These are phyloP conservation scores for Xyrauchen texanus DNA, from an alignment of 2,113 vertebrate genomes.

Conservation along the genomic window DNA sequence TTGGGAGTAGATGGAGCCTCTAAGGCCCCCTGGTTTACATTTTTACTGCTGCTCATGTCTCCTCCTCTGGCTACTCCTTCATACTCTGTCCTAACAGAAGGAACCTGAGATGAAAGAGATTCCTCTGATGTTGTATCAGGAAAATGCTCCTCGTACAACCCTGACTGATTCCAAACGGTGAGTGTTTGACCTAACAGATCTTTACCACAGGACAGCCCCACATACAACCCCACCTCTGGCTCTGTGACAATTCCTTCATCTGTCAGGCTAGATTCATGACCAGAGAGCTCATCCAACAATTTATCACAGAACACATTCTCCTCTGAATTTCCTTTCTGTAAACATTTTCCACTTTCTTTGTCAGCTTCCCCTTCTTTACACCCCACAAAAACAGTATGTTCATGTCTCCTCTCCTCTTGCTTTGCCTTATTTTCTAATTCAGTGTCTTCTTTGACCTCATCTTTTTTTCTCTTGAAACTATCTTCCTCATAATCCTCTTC, in stretches of 20 bases:
- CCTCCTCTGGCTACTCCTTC: constrained; percentile 61
- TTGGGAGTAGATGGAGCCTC: constrained; percentile 84
- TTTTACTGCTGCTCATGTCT: constrained; percentile 61
- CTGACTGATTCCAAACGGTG: constrained; percentile 78
- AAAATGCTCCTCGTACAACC: constrained; percentile 62
- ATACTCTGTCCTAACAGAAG: constrained; percentile 57
- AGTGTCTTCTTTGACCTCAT: constrained; percentile 35
- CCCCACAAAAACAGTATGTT: constrained; percentile 52
- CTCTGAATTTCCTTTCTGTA: constrained; percentile 69
- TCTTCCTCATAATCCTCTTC: constrained; percentile 77
- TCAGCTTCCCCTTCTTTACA: constrained; percentile 52
- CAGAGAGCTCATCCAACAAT: constrained; percentile 86
- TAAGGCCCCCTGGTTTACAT: constrained; percentile 57
- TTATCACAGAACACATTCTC: constrained; percentile 73
- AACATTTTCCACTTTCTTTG: constrained; percentile 44
- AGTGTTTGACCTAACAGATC: constrained; percentile 73
- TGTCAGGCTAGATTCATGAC: constrained; percentile 88
- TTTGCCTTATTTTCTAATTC: constrained; percentile 40
- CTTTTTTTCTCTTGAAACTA: constrained; percentile 53
- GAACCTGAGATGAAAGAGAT: constrained; percentile 29
- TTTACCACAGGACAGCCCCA: constrained; percentile 65
- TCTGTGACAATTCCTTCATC: constrained; percentile 97
- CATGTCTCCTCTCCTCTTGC: constrained; percentile 43
- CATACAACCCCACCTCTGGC: constrained; percentile 73
- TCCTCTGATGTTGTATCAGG: constrained; percentile 38